Base-by-base conservation (phyloP, 2,888 invertebrate species). In the Lutraria lutraria region DNA sequence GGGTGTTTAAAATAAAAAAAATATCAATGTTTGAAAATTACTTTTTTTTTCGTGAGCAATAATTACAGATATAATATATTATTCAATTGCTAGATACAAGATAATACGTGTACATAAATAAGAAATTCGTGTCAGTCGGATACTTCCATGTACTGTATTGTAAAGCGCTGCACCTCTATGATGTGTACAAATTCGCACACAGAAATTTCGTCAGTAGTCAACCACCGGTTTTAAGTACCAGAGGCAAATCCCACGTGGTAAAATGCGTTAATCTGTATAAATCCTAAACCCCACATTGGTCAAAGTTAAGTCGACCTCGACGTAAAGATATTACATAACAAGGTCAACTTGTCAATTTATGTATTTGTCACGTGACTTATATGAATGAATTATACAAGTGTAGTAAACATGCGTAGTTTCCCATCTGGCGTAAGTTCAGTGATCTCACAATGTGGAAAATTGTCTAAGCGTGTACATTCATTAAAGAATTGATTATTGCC, bases 271-370 rank as follows among this genome's bases (percentile, higher is more conserved):
- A 25, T 54, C 54, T n/a, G 1, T 29, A 19, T n/a, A 81, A 53
- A 19, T 52, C 1, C 52, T 81, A 25, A 76, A 76, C 31, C 34
- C 16, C 34, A 76, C 76, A 34, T 76, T 76, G 76, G 76, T 31
- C 76, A 63, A 43, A 34, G 29, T 76, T 76, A 34, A 76, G 29
- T 34, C 34, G 76, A 76, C 76, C 76, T 34, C 34, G 19, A 54
- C 54, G 21, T 52, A 12, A 34, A 25, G 52, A 25, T 80, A 88
- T 89, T 89, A 87, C 87, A 85, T 87, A 89, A 89, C 80, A 89
- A 84, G 89, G 89, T 89, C 89, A 89, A 56, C 81, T 85, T 87
- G 85, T 87, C 89, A 89, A 81, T 60, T 76, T 81, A 72, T 86
- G 53, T 68, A 85, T 56, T 29, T 31, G 85, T 89, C 87, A 89